Percentiles rank a stretch among this genome's conserved stretches.
Conservation (phyloP, 2,113 vertebrate species). For the Tragelaphus scriptus region DNA sequence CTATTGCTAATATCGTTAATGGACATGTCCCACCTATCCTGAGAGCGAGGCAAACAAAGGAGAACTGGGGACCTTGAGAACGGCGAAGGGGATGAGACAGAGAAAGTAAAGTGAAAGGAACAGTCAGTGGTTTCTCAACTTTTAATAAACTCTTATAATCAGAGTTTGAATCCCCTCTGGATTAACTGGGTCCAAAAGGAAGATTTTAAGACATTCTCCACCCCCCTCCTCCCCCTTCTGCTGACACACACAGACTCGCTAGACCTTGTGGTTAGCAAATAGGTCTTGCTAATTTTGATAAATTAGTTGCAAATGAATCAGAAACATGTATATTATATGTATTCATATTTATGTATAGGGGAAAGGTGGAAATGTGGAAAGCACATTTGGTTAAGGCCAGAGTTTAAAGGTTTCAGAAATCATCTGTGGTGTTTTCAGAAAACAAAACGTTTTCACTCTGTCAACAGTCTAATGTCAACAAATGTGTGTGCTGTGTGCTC, state of each 20-base stretch:
- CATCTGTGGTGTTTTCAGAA: constrained; percentile 43
- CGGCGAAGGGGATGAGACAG: not conserved
- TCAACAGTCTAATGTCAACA: not conserved
- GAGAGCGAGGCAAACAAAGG: not conserved
- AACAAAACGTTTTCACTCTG: constrained; percentile 34
- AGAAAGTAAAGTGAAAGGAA: not conserved
- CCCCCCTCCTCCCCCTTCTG: not conserved
- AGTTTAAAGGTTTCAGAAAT: constrained; percentile 47
- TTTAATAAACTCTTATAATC: not conserved
- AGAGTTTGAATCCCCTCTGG: not conserved
- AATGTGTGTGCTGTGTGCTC: not conserved
- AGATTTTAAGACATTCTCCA: not conserved
- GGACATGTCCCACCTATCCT: not conserved
- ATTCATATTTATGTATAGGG: constrained; percentile 25
- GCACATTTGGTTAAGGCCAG: constrained; percentile 27
- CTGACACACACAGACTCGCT: not conserved
- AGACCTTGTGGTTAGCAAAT: constrained; percentile 14
- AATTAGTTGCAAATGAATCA: constrained; percentile 61
- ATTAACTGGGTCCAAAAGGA: constrained; percentile 8
- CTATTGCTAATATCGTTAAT: not conserved
- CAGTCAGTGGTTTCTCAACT: not conserved
- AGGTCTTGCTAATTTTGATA: constrained; percentile 48
- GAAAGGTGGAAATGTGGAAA: constrained; percentile 33
- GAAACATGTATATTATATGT: constrained; percentile 43
- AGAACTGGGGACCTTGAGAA: not conserved